These are phyloP conservation scores for Anhinga rufa DNA, from an alignment of 2,113 vertebrate genomes.

Conservation along the genomic window DNA sequence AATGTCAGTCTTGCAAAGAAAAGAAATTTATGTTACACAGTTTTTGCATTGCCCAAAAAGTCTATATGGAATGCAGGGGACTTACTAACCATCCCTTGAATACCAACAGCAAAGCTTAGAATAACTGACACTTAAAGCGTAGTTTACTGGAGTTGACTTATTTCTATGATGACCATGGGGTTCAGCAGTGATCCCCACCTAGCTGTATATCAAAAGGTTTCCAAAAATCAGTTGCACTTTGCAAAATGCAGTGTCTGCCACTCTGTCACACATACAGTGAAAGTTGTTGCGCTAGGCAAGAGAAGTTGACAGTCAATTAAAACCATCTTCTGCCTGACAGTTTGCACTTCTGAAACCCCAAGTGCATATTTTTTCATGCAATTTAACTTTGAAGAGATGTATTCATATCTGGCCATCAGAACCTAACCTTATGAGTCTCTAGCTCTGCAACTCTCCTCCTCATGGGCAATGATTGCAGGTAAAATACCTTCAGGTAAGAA, in stretches of 20 bases:
- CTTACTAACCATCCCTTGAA: not conserved
- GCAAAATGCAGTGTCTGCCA: not conserved
- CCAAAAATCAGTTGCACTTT: not conserved
- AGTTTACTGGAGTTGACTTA: not conserved
- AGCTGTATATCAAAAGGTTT: not conserved
- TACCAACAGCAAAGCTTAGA: not conserved
- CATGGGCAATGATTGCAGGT: not conserved
- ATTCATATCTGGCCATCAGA: not conserved
- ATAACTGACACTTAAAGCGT: not conserved
- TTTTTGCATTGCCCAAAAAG: conserved; percentile 4
- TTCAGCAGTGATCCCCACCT: not conserved
- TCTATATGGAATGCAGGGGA: not conserved
- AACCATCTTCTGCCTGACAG: not conserved
- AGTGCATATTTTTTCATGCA: not conserved
- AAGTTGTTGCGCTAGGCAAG: not conserved
- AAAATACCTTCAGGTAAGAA: not conserved
- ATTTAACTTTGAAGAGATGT: not conserved
- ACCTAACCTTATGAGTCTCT: not conserved
- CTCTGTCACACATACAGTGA: not conserved
- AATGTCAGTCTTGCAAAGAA: conserved; percentile 24
- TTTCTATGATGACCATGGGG: not conserved
- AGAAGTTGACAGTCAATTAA: not conserved
- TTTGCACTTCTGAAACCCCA: not conserved
- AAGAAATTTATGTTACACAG: not conserved
- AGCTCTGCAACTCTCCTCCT: not conserved